Conservation (phyloP, 2,888 invertebrate species). For the Nomada fucata region DNA sequence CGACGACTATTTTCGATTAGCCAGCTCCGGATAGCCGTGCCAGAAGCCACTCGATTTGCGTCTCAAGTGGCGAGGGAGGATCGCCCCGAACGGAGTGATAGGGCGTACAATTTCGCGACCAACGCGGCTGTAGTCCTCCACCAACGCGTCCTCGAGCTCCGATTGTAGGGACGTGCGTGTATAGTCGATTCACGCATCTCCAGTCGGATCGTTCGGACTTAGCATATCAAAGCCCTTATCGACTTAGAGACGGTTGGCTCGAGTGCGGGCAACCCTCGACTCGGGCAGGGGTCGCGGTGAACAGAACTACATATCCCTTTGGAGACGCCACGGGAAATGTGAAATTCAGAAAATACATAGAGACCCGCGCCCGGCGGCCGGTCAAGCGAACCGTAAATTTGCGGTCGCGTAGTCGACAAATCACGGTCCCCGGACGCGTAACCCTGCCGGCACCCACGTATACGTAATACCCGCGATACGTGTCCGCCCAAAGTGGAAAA, state of each 20-base stretch:
- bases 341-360: conserved; percentile 74
- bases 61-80: conserved; percentile 37
- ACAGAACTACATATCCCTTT: conserved; percentile 71
- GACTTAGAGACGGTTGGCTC: conserved; percentile 64
- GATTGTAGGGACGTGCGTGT: conserved; percentile 66
- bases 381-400: conserved; percentile 66
- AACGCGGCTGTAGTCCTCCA: not conserved
- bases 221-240: conserved; percentile 80
- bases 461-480: conserved; percentile 36
- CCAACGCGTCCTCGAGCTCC: conserved; percentile 61
- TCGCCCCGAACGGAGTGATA: not conserved
- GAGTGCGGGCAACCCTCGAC: conserved; percentile 61
- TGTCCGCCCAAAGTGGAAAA: conserved; percentile 54
- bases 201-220: conserved; percentile 76
- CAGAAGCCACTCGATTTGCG: conserved; percentile 56
- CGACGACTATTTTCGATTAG: conserved; percentile 63
- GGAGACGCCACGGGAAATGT: conserved; percentile 73
- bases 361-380: conserved; percentile 27
- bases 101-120: conserved; percentile 40
- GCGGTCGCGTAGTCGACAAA: conserved; percentile 59
- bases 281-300: conserved; percentile 34
- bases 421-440: conserved; percentile 46
- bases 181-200: conserved; percentile 73
- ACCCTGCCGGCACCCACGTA: conserved; percentile 33
- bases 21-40: conserved; percentile 13